Evolutionary conservation across 2,797 vertebrate genomes (phyloP).

Genomic region (Emydoidea blandingii): DNA sequence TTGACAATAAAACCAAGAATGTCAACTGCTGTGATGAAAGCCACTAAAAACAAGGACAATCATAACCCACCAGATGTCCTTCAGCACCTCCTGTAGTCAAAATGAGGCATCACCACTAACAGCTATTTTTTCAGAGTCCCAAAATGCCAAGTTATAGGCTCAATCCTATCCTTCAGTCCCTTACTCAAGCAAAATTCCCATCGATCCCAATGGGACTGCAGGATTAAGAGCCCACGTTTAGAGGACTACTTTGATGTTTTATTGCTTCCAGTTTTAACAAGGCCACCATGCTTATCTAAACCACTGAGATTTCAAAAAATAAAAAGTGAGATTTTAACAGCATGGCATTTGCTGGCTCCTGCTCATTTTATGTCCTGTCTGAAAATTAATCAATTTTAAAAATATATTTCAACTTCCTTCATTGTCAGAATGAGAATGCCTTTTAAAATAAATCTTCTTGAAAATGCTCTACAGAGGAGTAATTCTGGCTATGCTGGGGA

Average conservation of each 20-base stretch:
- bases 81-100: neutral
- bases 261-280: neutral
- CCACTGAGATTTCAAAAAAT: neutral
- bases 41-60: neutral
- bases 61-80: neutral
- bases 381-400: neutral
- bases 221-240: neutral
- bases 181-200: neutral
- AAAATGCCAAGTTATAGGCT: neutral
- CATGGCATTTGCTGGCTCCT: neutral
- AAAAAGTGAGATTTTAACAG: neutral
- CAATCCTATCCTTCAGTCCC: rapidly evolving
- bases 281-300: neutral
- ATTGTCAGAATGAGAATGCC: neutral
- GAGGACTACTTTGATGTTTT: neutral
- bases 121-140: neutral
- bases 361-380: neutral
- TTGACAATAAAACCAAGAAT: too few species aligned
- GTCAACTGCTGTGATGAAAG: neutral
- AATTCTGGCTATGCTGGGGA: neutral
- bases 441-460: neutral
- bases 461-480: neutral
- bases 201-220: neutral
- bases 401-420: neutral
- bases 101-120: too few species aligned